phyloP scores from a whole-genome alignment of 2,113 vertebrate species.

The Erythrolamprus reginae region DNA sequence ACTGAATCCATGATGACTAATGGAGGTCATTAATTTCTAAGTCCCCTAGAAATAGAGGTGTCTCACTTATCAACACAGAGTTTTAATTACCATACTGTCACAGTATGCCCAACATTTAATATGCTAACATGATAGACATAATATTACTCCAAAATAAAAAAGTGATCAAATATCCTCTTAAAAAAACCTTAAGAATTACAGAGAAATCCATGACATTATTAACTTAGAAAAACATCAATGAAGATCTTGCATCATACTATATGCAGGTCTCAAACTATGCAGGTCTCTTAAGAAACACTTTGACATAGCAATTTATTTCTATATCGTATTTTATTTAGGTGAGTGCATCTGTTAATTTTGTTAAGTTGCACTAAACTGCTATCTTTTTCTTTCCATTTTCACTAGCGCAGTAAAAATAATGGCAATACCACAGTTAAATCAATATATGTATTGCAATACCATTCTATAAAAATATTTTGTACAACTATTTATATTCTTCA shows the following conservation, averaged over 20 bases:
- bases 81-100: neutral
- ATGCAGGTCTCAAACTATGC: neutral
- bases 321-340: neutral
- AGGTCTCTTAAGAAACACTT: neutral
- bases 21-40: neutral
- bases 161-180: neutral
- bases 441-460: slow-evolving; percentile 5
- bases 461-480: neutral
- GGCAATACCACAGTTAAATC: slow-evolving; percentile 7
- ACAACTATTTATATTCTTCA: neutral
- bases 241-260: neutral
- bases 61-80: neutral
- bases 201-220: neutral
- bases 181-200: neutral
- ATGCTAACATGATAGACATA: neutral
- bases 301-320: neutral
- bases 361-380: slow-evolving; percentile 1
- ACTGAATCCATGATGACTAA: neutral
- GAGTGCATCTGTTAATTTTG: neutral
- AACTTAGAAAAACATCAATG: neutral
- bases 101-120: neutral
- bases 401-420: slow-evolving; percentile 15
- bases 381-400: neutral
- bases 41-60: neutral
- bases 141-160: neutral